Conservation (phyloP, 2,888 invertebrate species). For the Eurois occulta region DNA sequence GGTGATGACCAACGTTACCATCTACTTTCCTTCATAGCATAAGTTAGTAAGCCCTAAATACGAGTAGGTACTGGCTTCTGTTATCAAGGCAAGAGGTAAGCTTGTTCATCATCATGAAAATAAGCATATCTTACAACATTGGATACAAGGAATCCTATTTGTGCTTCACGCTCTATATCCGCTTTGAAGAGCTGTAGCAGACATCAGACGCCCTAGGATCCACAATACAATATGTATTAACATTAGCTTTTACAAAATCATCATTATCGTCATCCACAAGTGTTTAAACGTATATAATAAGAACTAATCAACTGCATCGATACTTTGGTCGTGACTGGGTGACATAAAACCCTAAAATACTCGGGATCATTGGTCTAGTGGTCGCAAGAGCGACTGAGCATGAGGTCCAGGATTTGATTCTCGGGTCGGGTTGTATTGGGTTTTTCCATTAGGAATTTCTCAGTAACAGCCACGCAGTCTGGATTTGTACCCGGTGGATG, state of each 20-base stretch:
- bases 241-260: not conserved
- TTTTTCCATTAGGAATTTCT: not conserved
- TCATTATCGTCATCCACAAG: not conserved
- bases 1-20: not conserved
- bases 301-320: not conserved
- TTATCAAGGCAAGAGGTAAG: not conserved
- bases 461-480: not conserved
- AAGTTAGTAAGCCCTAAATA: not conserved
- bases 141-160: not conserved
- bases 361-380: not conserved
- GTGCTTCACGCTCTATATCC: not conserved
- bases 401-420: too few species aligned
- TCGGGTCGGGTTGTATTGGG: not conserved
- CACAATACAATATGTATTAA: not conserved
- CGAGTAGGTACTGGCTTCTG: not conserved
- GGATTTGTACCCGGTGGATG: not conserved
- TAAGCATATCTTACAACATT: not conserved
- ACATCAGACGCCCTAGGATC: not conserved
- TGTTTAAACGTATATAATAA: not conserved
- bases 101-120: slow-evolving; percentile 1
- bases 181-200: not conserved
- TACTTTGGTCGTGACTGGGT: not conserved
- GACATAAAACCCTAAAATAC: not conserved
- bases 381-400: not conserved
- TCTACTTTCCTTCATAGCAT: not conserved